Conservation (phyloP, 2,888 invertebrate genomes). For the Diarsia mendica region DNA sequence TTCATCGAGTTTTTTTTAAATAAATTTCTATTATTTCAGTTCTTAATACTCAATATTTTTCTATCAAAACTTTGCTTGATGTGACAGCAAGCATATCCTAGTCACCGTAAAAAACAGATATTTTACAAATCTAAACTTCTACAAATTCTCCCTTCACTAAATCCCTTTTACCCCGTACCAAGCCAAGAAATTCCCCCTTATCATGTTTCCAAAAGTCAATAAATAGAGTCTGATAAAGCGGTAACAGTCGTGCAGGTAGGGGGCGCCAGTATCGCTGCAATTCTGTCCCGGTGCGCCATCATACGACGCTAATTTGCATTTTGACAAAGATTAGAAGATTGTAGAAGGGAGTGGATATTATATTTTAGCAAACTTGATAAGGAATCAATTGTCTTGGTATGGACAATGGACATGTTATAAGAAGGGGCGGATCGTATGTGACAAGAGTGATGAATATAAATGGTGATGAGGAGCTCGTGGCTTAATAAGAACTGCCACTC, state of each 20-base stretch:
- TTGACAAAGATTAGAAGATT: constrained; percentile 66
- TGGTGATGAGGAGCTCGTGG: no score
- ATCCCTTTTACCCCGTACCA: neutral
- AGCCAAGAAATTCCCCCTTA: neutral
- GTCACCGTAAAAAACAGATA: neutral
- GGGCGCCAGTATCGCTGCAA: constrained; percentile 45
- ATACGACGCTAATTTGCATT: constrained; percentile 74
- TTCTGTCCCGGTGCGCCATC: constrained; percentile 45
- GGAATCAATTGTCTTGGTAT: no score
- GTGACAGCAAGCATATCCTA: neutral
- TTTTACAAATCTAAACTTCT: neutral
- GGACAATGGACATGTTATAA: no score
- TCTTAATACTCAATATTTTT: neutral
- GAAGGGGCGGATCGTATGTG: no score
- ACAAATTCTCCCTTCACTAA: neutral
- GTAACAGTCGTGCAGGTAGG: constrained; percentile 42
- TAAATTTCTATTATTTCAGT: neutral
- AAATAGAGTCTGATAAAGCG: constrained; percentile 30
- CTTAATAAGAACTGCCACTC: no score
- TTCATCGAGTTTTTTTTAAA: neutral
- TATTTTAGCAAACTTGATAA: no score
- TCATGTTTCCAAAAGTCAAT: constrained; percentile 19
- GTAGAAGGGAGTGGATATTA: constrained; percentile 18
- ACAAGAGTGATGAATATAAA: no score
- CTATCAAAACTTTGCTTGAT: neutral